phyloP scores from a whole-genome alignment of 2,113 vertebrate genomes.

The Engystomops pustulosus region DNA sequence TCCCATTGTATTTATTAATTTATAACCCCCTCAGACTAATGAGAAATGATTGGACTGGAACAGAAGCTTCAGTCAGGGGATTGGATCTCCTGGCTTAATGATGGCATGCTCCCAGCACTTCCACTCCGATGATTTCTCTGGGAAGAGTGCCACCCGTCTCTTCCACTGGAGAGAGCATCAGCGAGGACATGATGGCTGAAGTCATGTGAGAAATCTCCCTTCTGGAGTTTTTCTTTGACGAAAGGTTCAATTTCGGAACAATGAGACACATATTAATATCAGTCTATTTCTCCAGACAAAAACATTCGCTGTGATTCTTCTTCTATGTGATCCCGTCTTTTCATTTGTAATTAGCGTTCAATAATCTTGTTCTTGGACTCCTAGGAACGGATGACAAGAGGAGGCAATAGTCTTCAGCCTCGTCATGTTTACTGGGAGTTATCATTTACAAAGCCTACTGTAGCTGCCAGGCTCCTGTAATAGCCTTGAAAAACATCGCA shows the following conservation, averaged over 20 bases:
- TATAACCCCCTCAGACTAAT: background rate
- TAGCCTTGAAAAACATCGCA: background rate
- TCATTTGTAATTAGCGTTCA: constrained; percentile 1
- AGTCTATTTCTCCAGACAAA: background rate
- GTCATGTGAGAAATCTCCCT: background rate
- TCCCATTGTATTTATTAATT: background rate
- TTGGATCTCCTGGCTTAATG: background rate
- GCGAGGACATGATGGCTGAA: background rate
- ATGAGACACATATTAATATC: background rate
- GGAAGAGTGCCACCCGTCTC: constrained; percentile 9
- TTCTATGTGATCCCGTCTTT: background rate
- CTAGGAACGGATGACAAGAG: background rate
- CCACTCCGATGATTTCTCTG: background rate
- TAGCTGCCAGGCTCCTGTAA: background rate
- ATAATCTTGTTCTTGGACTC: background rate
- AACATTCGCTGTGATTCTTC: background rate
- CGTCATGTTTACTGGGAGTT: background rate
- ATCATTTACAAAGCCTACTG: constrained; percentile 6
- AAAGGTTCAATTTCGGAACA: background rate
- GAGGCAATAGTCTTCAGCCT: background rate
- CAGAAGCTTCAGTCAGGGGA: background rate
- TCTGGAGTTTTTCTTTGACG: background rate
- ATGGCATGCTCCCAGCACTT: background rate
- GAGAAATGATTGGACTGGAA: background rate
- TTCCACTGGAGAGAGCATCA: background rate